A percentile compares a stretch with the other conserved stretches of the same genome.
Evolutionary conservation across 2,113 vertebrate genomes (phyloP).

Genomic region (Zapornia atra): DNA sequence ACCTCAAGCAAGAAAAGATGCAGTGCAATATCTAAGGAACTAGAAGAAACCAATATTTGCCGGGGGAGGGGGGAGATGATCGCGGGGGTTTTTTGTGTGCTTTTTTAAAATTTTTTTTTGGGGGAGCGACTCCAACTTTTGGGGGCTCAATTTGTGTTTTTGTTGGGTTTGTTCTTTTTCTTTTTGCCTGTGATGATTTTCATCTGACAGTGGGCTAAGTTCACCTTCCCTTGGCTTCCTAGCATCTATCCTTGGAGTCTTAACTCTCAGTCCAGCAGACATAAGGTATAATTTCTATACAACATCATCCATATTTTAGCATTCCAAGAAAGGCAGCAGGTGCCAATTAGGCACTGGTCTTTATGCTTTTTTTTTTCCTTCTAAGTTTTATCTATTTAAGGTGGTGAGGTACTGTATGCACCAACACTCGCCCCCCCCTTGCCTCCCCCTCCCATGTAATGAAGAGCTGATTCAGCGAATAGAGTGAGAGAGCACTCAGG

Average conservation of each 20-base stretch:
- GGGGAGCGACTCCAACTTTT: conserved; percentile 65
- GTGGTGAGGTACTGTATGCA: conserved; percentile 83
- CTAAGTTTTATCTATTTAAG: conserved; percentile 71
- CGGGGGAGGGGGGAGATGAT: conserved; percentile 52
- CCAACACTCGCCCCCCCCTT: conserved; percentile 61
- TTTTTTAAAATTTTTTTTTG: background rate
- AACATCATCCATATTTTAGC: conserved; percentile 50
- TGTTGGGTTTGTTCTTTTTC: background rate
- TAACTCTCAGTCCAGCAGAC: conserved; percentile 71
- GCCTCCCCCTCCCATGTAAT: conserved; percentile 74
- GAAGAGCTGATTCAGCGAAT: conserved; percentile 93
- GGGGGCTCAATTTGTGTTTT: background rate
- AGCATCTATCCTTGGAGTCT: conserved; percentile 63
- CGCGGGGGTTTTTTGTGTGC: background rate
- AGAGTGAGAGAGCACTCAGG: conserved; percentile 81
- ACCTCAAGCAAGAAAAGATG: conserved; percentile 75
- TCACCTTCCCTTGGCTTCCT: conserved; percentile 59
- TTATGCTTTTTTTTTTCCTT: background rate
- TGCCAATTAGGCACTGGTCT: background rate
- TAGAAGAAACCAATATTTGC: conserved; percentile 73
- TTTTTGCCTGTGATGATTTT: conserved; percentile 59
- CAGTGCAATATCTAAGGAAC: conserved; percentile 72
- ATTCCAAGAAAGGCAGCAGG: conserved; percentile 62
- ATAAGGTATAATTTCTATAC: conserved; percentile 66
- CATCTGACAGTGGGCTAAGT: conserved; percentile 65